Conservation (phyloP, 53 echinoderm and acorn worm genomes). For the Luidia sarsii region DNA sequence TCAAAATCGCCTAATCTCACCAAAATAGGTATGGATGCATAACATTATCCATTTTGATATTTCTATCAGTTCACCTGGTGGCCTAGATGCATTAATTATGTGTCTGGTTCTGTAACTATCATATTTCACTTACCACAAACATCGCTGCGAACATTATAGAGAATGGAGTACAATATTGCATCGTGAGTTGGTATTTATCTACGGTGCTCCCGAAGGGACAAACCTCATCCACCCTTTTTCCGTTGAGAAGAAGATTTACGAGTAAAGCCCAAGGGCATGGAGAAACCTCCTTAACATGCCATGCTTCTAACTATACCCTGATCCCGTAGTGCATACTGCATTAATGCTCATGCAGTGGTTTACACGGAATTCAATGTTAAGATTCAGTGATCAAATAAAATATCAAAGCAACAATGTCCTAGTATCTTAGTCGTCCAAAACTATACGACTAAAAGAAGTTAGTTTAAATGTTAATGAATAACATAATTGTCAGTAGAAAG, state of each 20-base stretch:
- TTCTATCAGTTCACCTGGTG: too few species aligned
- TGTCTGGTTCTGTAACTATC: slow-evolving; percentile 20
- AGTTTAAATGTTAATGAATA: too few species aligned
- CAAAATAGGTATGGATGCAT: too few species aligned
- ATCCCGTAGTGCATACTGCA: not conserved
- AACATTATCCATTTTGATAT: too few species aligned
- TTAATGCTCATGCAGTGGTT: slow-evolving; percentile 3
- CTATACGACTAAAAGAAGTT: too few species aligned
- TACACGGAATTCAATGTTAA: not conserved
- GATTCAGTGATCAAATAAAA: too few species aligned
- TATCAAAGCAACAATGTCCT: too few species aligned
- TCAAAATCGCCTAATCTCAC: too few species aligned
- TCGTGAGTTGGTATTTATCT: slow-evolving; percentile 25
- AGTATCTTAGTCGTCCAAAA: too few species aligned
- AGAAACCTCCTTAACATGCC: slow-evolving; percentile 21
- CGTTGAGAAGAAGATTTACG: slow-evolving; percentile 5
- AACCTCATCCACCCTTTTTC: slow-evolving; percentile 14
- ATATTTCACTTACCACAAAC: slow-evolving; percentile 39
- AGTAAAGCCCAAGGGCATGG: slow-evolving; percentile 1
- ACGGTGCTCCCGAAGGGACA: slow-evolving; percentile 49
- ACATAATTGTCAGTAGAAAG: too few species aligned
- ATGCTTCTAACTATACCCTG: slow-evolving; percentile 16
- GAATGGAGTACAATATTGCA: slow-evolving; percentile 14
- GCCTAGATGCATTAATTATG: too few species aligned
- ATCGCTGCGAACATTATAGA: slow-evolving; percentile 9